Conservation (phyloP, 2,797 vertebrate genomes). For the Eremophila alpestris region DNA sequence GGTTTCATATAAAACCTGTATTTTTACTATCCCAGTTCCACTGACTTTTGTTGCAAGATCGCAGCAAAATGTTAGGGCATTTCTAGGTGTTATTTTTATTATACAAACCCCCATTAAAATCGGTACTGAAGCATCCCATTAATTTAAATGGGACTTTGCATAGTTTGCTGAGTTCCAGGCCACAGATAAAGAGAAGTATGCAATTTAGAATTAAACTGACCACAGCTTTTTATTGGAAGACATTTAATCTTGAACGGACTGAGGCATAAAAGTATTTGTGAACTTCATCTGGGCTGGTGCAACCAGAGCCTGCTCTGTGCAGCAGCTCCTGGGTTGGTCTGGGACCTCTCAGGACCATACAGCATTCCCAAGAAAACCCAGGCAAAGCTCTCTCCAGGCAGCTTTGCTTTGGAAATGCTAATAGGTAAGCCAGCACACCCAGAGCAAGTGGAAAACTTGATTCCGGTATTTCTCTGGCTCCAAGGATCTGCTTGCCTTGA, state of each 20-base stretch:
- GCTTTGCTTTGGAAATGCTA: not conserved
- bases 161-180: constrained; percentile 54
- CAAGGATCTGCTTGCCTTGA: not conserved
- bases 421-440: constrained; percentile 7
- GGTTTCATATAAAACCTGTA: constrained; percentile 25
- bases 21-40: constrained; percentile 51
- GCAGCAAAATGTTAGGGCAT: constrained; percentile 46
- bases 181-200: constrained; percentile 64
- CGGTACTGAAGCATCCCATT: constrained; percentile 54
- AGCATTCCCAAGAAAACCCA: not conserved
- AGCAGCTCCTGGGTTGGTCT: not conserved
- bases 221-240: constrained; percentile 59
- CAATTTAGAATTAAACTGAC: constrained; percentile 56
- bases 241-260: constrained; percentile 28
- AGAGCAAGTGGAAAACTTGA: constrained; percentile 11
- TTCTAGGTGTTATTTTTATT: constrained; percentile 65
- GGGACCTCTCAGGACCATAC: not conserved
- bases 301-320: not conserved
- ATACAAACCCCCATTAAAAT: constrained; percentile 59
- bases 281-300: constrained; percentile 8
- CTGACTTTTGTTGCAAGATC: constrained; percentile 9
- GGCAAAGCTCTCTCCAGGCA: constrained; percentile 10
- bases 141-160: constrained; percentile 62
- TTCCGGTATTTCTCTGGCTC: not conserved
- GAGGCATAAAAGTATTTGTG: constrained; percentile 22